phyloP scores from a whole-genome alignment of 2,113 vertebrate species.

The Tychaedon coryphoeus region DNA sequence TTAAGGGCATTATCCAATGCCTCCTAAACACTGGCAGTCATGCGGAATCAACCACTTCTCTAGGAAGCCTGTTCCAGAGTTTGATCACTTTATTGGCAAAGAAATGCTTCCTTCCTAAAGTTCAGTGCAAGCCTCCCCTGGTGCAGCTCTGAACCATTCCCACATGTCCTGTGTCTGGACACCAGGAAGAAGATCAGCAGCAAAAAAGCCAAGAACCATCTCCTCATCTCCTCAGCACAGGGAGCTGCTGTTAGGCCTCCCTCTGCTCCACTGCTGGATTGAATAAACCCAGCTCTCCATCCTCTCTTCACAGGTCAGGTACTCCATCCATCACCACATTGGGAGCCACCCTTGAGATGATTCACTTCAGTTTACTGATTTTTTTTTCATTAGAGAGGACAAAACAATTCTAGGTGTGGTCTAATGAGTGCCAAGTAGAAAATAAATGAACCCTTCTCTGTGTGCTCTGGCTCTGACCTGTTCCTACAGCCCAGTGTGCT shows the following conservation, averaged over 20 bases:
- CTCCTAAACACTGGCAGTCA: background rate
- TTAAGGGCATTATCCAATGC: background rate
- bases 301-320: background rate
- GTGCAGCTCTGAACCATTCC: background rate
- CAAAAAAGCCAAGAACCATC: background rate
- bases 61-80: background rate
- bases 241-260: background rate
- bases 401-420: background rate
- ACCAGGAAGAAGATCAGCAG: background rate
- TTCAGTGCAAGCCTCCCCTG: background rate
- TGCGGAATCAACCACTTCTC: background rate
- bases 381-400: background rate
- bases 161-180: background rate
- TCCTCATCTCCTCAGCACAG: background rate
- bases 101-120: background rate
- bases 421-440: background rate
- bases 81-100: background rate
- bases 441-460: background rate
- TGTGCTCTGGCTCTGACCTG: background rate
- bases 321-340: background rate
- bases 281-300: background rate
- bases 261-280: background rate
- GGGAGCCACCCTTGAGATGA: background rate
- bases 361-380: background rate
- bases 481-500: background rate